Conservation (phyloP, 2,888 invertebrate genomes). For the Actias luna region DNA sequence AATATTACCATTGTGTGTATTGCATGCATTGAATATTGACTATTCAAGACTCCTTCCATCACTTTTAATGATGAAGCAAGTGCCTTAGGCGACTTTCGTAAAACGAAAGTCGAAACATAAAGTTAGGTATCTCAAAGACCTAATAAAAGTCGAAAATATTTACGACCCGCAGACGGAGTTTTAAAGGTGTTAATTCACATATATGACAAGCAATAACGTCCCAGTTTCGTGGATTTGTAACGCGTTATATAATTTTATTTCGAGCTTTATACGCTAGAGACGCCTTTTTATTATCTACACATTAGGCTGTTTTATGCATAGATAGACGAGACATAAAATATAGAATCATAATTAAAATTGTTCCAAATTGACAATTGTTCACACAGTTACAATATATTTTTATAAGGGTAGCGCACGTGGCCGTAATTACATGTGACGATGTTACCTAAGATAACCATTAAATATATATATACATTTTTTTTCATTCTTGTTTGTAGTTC, state of each 20-base stretch:
- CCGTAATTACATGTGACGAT: too few species aligned
- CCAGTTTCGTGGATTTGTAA: not conserved
- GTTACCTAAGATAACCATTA: too few species aligned
- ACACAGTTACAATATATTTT: too few species aligned
- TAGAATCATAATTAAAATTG: too few species aligned
- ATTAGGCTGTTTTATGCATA: too few species aligned
- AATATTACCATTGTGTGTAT: constrained; percentile 25
- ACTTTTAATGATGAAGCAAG: constrained; percentile 42
- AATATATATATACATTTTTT: too few species aligned
- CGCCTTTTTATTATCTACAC: too few species aligned
- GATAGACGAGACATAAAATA: not conserved
- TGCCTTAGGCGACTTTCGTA: constrained; percentile 54
- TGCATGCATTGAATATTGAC: constrained; percentile 30
- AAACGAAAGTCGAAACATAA: constrained; percentile 43
- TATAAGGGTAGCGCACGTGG: too few species aligned
- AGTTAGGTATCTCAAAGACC: constrained; percentile 17
- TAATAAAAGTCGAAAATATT: constrained; percentile 27
- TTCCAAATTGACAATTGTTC: too few species aligned
- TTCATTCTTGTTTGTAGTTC: too few species aligned
- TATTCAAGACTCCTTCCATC: constrained; percentile 27
- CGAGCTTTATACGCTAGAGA: not conserved
- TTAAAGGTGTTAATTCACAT: not conserved
- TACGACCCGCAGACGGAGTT: constrained; percentile 21
- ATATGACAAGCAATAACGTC: not conserved
- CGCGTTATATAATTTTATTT: constrained; percentile 1